Evolutionary conservation across 2,797 vertebrate genomes (phyloP), one percentile per base, ranked within the genome.

Genomic region (Lacerta agilis): DNA sequence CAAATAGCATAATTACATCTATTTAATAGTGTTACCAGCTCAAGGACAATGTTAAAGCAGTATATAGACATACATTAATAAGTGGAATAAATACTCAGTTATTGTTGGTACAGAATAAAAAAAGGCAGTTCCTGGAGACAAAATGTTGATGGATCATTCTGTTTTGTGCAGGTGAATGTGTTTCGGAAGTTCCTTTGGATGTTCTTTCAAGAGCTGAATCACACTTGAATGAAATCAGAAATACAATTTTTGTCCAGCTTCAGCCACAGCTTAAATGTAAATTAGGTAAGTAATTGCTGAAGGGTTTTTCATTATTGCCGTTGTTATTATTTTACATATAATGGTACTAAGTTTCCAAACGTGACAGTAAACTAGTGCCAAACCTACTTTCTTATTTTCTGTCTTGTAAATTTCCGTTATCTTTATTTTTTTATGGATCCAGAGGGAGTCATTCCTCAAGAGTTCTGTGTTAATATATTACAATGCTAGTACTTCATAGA

Each of bases 191-290:
- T 88, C 86, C 95, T 83, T 85, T 86, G 76, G 95, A 95, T 79
- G 91, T 97, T 92, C 94, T 98, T 92, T 90, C 94, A 77, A 97
- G 97, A 91, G 97, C 97, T 83, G 95, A 97, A 43, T 93, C 91
- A 3, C 95, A 95, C 64, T 96, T 99, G 17, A 96, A 97, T 86
- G 96, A 95, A 91, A 94, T 98, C 88, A 97, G 98, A 95, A 96
- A 97, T 49, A 91, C 90, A 0, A 77, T 98, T 90, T 98, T 99
- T 93, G 92, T 92, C 58, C 94, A 96, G 13, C 95, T 99, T 93
- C 97, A 98, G 87, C 97, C 98, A 38, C 97, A 92, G 77, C 96
- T 99, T 87, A 97, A 91, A 2, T 98, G 97, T 94, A 95, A 97
- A 89, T 96, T 98, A 61, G 98, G 98, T 99, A 97, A 98, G 97